Conservation (phyloP, 2,888 invertebrate species). For the Nymphalis polychloros region DNA sequence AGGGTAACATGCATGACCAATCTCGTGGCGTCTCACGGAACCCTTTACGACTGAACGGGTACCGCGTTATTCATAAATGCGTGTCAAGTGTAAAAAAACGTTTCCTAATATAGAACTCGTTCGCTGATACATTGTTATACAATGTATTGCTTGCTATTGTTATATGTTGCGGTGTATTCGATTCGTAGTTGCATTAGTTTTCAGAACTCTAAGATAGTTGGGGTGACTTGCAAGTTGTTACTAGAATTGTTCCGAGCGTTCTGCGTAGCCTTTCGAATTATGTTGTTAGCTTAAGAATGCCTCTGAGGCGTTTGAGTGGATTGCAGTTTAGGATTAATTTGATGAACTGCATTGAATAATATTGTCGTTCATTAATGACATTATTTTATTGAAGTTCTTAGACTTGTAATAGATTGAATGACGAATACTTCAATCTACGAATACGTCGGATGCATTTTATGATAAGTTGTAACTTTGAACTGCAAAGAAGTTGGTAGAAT, state of each 20-base stretch:
- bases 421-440: too few species aligned
- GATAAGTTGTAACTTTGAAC: too few species aligned
- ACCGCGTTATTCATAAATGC: not conserved
- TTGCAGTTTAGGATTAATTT: conserved; percentile 9
- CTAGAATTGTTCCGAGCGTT: conserved; percentile 8
- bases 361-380: not conserved
- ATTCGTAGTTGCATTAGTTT: conserved; percentile 17
- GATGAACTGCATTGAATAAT: not conserved
- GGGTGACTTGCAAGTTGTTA: conserved; percentile 14
- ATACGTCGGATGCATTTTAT: too few species aligned
- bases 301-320: conserved; percentile 6
- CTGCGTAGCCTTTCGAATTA: conserved; percentile 15
- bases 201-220: conserved; percentile 11
- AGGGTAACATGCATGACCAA: too few species aligned
- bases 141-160: conserved; percentile 6
- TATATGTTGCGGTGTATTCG: conserved; percentile 2
- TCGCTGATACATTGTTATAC: conserved; percentile 4
- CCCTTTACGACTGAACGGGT: too few species aligned
- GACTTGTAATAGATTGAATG: too few species aligned
- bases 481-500: too few species aligned
- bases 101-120: not conserved
- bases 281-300: conserved; percentile 19
- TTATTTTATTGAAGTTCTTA: too few species aligned
- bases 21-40: too few species aligned
- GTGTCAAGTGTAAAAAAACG: not conserved